Percentiles rank a stretch among this genome's conserved stretches.
Conservation (phyloP, 2,888 invertebrate genomes). For the Thecocarcelia acutangulata region DNA sequence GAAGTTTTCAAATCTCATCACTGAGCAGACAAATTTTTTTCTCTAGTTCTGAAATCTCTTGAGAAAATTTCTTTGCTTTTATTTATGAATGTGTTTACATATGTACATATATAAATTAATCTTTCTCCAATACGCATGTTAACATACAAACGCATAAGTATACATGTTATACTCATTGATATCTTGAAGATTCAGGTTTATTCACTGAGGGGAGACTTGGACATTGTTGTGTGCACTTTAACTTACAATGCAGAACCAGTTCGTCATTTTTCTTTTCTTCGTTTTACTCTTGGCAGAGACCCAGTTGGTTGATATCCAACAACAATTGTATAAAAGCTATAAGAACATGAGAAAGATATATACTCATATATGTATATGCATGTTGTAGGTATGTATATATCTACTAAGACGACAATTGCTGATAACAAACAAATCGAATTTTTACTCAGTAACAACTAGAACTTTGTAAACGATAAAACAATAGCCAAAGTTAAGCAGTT, state of each 20-base stretch:
- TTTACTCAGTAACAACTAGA: constrained; percentile 25
- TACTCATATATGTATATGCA: not conserved
- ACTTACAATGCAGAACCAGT: constrained; percentile 15
- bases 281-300: constrained; percentile 43
- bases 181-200: not conserved
- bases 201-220: too few relatives aligned
- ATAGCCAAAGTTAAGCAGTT: constrained; percentile 40
- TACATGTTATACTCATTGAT: not conserved
- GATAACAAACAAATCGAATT: constrained; percentile 33
- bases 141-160: too few relatives aligned
- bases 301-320: constrained; percentile 50
- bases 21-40: too few relatives aligned
- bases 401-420: constrained; percentile 23
- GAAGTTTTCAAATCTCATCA: too few relatives aligned
- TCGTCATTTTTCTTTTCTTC: not conserved
- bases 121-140: too few relatives aligned
- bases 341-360: constrained; percentile 33
- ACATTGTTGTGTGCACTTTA: not conserved
- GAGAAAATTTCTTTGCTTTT: too few relatives aligned
- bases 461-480: constrained; percentile 25
- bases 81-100: too few relatives aligned
- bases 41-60: too few relatives aligned
- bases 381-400: not conserved
- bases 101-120: too few relatives aligned
- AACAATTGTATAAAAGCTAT: constrained; percentile 16